These are phyloP conservation scores for Amorpha juglandis DNA, from an alignment of 2,888 invertebrate genomes.

Conservation along the genomic window DNA sequence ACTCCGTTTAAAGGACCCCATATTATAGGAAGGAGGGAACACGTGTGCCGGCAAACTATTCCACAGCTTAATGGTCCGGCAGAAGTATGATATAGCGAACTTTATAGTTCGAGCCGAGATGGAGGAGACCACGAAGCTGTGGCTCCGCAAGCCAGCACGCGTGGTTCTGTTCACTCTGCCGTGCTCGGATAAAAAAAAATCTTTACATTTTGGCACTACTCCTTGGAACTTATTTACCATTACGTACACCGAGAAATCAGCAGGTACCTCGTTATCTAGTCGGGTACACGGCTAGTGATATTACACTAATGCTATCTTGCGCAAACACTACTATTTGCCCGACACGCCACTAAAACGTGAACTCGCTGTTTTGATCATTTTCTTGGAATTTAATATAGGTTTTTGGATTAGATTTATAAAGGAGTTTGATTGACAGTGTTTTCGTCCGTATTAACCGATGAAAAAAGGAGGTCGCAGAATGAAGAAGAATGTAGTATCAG, in stretches of 20 bases:
- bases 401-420: neutral
- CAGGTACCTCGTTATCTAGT: slow-evolving; percentile 33
- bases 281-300: slow-evolving; percentile 30
- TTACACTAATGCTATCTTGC: slow-evolving; percentile 39
- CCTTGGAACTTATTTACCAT: neutral
- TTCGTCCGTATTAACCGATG: neutral
- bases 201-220: neutral
- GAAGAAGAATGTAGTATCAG: no score
- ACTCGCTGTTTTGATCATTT: slow-evolving; percentile 26
- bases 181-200: no score
- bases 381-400: slow-evolving; percentile 16
- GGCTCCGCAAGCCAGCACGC: no score
- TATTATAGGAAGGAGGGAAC: no score
- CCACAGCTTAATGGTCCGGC: no score
- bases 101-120: no score
- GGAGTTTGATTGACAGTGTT: neutral
- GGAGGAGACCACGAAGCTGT: no score
- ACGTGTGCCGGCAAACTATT: no score
- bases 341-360: slow-evolving; percentile 24
- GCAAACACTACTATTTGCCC: slow-evolving; percentile 37
- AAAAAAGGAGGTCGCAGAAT: no score
- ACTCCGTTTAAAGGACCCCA: no score
- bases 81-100: no score
- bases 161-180: no score
- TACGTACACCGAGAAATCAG: slow-evolving; percentile 31